These are phyloP conservation scores for Oostethus manadensis DNA, from an alignment of 2,113 vertebrate genomes.

Conservation along the genomic window DNA sequence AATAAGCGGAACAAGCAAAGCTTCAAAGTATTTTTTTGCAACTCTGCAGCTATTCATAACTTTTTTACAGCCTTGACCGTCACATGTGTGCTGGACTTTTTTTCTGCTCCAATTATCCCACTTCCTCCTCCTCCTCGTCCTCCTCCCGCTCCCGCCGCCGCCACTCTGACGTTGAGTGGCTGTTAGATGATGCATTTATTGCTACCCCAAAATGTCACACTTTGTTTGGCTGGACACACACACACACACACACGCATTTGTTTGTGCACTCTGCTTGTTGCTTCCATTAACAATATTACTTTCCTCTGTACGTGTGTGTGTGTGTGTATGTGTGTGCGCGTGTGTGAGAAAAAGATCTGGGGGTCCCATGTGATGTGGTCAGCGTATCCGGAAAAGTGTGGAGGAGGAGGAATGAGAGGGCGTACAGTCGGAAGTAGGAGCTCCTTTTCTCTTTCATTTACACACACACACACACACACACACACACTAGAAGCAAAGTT, in stretches of 20 bases:
- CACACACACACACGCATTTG: neutral
- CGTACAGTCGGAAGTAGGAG: neutral
- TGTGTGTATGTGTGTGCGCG: too few relatives aligned
- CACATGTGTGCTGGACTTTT: neutral
- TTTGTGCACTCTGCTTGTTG: neutral
- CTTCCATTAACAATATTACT: neutral
- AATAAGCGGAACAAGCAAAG: neutral
- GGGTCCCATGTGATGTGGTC: slow-evolving; percentile 4
- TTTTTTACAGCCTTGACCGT: neutral
- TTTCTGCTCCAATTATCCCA: slow-evolving; percentile 6
- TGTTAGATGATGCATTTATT: slow-evolving; percentile 1
- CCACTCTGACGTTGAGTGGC: neutral
- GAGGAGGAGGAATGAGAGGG: slow-evolving; percentile 6
- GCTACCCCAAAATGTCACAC: slow-evolving; percentile 1
- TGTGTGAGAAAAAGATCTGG: neutral
- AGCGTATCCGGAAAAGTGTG: neutral
- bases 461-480: too few relatives aligned
- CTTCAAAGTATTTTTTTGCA: neutral
- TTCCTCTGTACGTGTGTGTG: neutral
- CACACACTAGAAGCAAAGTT: too few relatives aligned
- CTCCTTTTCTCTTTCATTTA: neutral
- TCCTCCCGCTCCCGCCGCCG: neutral
- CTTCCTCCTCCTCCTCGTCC: slow-evolving; percentile 1
- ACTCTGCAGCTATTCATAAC: slow-evolving; percentile 1
- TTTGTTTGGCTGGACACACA: neutral